A percentile compares a stretch with the other conserved stretches of the same genome.
Conservation (phyloP, 2,113 vertebrate genomes). For the Urocolius indicus region DNA sequence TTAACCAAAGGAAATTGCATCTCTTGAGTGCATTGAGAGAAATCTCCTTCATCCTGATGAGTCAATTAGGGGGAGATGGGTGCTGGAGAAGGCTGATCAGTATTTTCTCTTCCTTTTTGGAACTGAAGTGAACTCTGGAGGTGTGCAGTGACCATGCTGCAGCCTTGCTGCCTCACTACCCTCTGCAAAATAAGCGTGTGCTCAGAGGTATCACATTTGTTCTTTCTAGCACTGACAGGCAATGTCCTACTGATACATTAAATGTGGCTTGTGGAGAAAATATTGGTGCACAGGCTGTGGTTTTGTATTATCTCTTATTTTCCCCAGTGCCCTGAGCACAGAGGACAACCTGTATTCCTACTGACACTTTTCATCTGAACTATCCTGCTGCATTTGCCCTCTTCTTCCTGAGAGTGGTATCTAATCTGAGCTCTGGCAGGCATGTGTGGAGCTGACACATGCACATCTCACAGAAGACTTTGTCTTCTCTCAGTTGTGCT, state of each 20-base stretch:
- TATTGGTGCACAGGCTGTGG: rapidly evolving
- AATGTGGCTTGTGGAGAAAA: neutral
- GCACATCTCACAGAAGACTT: neutral
- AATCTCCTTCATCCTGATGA: neutral
- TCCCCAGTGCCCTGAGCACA: neutral
- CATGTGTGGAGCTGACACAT: neutral
- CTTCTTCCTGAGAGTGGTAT: neutral
- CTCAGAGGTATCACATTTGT: rapidly evolving
- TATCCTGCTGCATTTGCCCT: neutral
- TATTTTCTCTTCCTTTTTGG: neutral
- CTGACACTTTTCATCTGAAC: neutral
- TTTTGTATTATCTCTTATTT: neutral
- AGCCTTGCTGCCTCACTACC: neutral
- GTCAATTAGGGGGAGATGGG: neutral
- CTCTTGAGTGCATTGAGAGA: neutral
- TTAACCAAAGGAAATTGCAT: neutral
- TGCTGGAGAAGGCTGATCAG: neutral
- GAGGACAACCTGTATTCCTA: neutral
- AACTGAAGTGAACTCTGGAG: neutral
- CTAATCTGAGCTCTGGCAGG: neutral
- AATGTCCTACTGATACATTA: neutral
- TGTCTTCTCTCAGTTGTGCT: neutral
- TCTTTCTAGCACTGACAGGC: neutral
- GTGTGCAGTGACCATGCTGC: neutral
- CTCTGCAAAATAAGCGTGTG: rapidly evolving